phyloP scores from a whole-genome alignment of 2,113 vertebrate genomes.

The Arizona elegans region DNA sequence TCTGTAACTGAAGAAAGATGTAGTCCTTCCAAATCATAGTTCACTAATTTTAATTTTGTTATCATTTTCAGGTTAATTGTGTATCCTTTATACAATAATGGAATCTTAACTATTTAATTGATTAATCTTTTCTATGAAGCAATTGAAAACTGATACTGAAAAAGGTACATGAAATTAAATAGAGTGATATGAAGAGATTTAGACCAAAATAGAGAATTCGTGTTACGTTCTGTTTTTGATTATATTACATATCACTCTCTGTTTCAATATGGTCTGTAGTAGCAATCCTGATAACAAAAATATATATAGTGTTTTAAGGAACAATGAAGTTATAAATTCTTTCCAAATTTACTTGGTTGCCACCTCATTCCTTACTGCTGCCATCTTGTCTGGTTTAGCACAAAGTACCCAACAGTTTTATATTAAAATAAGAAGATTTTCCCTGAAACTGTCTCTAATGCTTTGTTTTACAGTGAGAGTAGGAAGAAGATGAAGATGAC shows the following conservation, averaged over 20 bases:
- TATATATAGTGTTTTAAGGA: background rate
- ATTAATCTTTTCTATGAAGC: slow-evolving; percentile 67
- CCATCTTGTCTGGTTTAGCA: background rate
- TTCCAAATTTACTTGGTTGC: background rate
- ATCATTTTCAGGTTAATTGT: slow-evolving; percentile 55
- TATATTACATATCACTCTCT: background rate
- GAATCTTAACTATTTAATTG: slow-evolving; percentile 51
- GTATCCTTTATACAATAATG: slow-evolving; percentile 40
- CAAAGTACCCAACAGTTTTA: background rate
- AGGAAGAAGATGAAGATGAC: background rate
- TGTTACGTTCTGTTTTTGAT: background rate
- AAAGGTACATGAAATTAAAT: background rate
- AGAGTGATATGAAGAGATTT: background rate
- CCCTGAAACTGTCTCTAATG: background rate
- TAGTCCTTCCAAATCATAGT: background rate
- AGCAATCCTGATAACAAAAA: background rate
- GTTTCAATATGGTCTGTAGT: background rate
- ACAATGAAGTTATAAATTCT: background rate
- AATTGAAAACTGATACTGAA: slow-evolving; percentile 61
- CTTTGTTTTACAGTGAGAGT: background rate
- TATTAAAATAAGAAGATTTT: background rate
- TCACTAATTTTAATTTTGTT: background rate
- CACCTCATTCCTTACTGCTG: background rate
- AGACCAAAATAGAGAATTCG: background rate
- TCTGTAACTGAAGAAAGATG: background rate